Conservation (phyloP, 2,113 vertebrate species). For the Calcarius ornatus region DNA sequence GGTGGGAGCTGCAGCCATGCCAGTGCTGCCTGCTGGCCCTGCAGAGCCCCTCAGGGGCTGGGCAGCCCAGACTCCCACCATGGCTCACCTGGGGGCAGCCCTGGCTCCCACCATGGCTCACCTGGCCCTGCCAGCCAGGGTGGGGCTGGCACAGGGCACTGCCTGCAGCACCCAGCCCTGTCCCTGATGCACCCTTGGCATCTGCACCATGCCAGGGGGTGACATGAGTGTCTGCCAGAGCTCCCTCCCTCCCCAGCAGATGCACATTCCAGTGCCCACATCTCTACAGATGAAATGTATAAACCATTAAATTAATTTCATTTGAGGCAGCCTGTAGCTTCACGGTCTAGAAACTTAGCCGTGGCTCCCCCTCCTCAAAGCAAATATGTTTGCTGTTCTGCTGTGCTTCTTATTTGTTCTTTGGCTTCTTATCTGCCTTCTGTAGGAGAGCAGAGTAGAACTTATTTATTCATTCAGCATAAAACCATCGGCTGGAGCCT, state of each 20-base stretch:
- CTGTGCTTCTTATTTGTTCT: background rate
- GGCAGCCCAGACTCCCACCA: fast-evolving
- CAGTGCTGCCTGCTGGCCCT: fast-evolving
- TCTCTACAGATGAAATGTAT: background rate
- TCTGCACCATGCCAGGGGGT: background rate
- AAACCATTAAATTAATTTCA: background rate
- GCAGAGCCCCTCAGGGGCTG: no score
- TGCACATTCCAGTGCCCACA: background rate
- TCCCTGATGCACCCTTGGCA: fast-evolving
- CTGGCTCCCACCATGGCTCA: no score
- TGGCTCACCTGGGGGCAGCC: no score
- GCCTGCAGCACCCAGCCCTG: background rate
- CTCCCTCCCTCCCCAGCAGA: background rate
- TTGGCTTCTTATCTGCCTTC: background rate
- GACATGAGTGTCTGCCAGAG: background rate
- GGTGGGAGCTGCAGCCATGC: fast-evolving
- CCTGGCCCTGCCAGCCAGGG: background rate
- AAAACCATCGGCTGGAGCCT: background rate
- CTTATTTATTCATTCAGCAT: background rate
- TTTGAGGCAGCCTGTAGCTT: background rate
- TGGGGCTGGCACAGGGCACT: fast-evolving
- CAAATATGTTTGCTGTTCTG: background rate
- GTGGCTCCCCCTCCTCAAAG: background rate
- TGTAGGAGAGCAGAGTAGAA: background rate
- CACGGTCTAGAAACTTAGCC: background rate